Conservation (phyloP, 1,140 invertebrate species). For the Ptiloglossa arizonensis region DNA sequence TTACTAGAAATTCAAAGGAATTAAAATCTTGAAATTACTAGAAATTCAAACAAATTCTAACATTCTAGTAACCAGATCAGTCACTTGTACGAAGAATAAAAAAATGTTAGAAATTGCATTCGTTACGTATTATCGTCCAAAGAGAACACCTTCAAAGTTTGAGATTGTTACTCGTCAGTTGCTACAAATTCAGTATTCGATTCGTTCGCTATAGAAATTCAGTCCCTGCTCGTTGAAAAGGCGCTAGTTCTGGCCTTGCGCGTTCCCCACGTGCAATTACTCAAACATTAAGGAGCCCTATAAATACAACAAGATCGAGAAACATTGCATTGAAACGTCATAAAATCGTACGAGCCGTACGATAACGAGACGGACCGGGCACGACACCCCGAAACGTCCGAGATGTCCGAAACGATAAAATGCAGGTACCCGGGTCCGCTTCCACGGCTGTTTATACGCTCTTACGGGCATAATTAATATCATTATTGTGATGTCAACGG, state of each 20-base stretch:
- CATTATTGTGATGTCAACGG: constrained; percentile 68
- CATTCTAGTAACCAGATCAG: too few species aligned
- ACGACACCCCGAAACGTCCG: constrained; percentile 7
- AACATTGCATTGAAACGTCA: neutral
- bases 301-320: neutral
- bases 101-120: too few species aligned
- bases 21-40: too few species aligned
- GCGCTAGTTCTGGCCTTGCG: neutral
- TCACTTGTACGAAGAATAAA: too few species aligned
- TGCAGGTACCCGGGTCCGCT: neutral
- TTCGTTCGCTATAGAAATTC: too few species aligned
- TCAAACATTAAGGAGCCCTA: neutral
- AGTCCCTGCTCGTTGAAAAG: neutral
- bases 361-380: neutral
- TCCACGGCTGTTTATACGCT: constrained; percentile 23
- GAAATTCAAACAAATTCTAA: too few species aligned
- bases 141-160: too few species aligned
- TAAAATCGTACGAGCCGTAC: neutral
- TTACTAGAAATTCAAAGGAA: too few species aligned
- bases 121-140: too few species aligned
- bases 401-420: constrained; percentile 32
- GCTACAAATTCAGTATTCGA: neutral
- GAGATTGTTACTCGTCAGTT: neutral
- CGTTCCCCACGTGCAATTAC: neutral
- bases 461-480: constrained; percentile 64